These are phyloP conservation scores for Zelleria hepariella DNA, from an alignment of 2,888 invertebrate species.

Conservation along the genomic window DNA sequence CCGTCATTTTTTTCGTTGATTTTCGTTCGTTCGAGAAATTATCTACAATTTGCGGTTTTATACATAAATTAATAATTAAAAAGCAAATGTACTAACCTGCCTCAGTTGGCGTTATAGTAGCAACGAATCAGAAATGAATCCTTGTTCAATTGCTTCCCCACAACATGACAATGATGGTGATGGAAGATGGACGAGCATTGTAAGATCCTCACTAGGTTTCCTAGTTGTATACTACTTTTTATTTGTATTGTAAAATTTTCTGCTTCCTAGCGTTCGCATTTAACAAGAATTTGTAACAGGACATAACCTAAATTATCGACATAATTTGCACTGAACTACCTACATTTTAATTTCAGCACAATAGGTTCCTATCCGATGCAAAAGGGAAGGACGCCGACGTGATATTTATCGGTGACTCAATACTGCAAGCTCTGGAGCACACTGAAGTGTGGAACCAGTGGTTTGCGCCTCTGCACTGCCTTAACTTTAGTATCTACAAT, in stretches of 20 bases:
- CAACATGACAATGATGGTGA: slow-evolving; percentile 86
- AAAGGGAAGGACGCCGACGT: slow-evolving; percentile 94
- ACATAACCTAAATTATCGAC: background rate
- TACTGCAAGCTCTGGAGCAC: slow-evolving; percentile 85
- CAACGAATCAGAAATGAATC: slow-evolving; percentile 70
- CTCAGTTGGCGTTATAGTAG: background rate
- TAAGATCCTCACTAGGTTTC: slow-evolving; percentile 28
- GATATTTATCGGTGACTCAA: slow-evolving; percentile 91
- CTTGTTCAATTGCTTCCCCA: slow-evolving; percentile 78
- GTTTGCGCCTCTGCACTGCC: slow-evolving; percentile 92
- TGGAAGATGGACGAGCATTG: slow-evolving; percentile 86
- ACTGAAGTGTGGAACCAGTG: slow-evolving; percentile 91
- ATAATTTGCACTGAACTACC: background rate
- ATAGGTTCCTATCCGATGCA: slow-evolving; percentile 86
- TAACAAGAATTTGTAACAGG: background rate
- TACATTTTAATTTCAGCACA: slow-evolving; percentile 76
- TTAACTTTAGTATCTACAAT: slow-evolving; percentile 91
- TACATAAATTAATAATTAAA: background rate
- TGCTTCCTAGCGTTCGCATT: no score
- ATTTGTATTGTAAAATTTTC: background rate
- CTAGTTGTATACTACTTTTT: background rate
- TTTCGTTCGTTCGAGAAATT: background rate
- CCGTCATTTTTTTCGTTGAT: background rate
- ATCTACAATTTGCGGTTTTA: background rate
- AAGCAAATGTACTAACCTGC: background rate